Percentiles rank a stretch among this genome's conserved stretches.
phyloP scores from a whole-genome alignment of 2,888 invertebrate genomes.

The Synanthedon myopaeformis region DNA sequence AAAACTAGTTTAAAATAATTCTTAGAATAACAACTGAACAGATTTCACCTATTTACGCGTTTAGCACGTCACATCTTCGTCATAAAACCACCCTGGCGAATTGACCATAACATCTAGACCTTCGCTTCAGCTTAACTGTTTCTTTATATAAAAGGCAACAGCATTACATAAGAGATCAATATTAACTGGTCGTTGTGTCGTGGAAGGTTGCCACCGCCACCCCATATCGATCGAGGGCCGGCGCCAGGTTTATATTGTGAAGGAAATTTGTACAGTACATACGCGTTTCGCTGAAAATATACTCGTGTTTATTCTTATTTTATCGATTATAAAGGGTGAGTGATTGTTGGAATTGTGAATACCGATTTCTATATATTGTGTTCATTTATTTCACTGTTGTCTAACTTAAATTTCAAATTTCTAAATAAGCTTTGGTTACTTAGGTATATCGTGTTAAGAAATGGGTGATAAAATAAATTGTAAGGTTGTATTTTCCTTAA shows the following conservation, averaged over 20 bases:
- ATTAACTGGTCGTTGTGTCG: constrained; percentile 5
- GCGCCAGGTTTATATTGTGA: constrained; percentile 26
- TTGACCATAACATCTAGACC: background rate
- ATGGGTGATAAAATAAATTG: too few species aligned
- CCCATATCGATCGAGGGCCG: constrained; percentile 40
- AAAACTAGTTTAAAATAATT: background rate
- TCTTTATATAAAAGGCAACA: too few species aligned
- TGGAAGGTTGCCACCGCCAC: constrained; percentile 24
- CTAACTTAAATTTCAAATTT: too few species aligned
- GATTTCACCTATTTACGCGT: background rate
- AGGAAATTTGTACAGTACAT: background rate
- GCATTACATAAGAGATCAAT: background rate
- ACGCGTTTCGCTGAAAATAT: background rate
- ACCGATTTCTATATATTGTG: too few species aligned
- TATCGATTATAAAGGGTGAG: background rate
- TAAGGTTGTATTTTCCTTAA: too few species aligned
- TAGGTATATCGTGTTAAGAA: too few species aligned
- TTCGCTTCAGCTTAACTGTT: background rate
- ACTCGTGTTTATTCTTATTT: background rate
- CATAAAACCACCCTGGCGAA: background rate
- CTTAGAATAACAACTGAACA: background rate
- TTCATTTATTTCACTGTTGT: too few species aligned
- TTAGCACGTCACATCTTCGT: background rate
- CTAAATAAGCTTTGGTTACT: too few species aligned
- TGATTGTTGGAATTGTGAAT: background rate